These are phyloP conservation scores for Drosophila birchii DNA, from an alignment of 2,888 invertebrate species.

Conservation along the genomic window DNA sequence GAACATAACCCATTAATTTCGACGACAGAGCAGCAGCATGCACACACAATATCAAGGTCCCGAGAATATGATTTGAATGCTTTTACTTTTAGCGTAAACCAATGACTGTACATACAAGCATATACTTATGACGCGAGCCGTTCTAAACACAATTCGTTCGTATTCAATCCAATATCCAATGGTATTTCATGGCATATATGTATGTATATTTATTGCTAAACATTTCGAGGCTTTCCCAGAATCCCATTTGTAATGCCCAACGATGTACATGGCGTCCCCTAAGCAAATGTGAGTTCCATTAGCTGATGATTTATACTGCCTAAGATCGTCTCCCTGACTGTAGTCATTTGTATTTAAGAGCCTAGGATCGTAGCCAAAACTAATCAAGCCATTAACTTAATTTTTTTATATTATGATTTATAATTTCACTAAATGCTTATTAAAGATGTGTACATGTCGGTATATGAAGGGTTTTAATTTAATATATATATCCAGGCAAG, in stretches of 20 bases:
- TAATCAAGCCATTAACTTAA: constrained; percentile 2
- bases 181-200: constrained; percentile 26
- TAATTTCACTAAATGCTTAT: constrained; percentile 10
- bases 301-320: constrained; percentile 30
- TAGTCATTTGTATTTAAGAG: constrained; percentile 6
- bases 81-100: constrained; percentile 46
- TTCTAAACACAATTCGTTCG: constrained; percentile 20
- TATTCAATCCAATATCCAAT: constrained; percentile 23
- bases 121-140: constrained; percentile 30
- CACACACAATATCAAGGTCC: constrained; percentile 48
- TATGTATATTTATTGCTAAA: constrained; percentile 12
- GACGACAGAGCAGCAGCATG: constrained; percentile 38
- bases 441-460: constrained; percentile 13
- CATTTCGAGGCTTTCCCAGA: constrained; percentile 33
- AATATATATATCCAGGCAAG: too few relatives aligned
- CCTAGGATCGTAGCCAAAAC: not conserved
- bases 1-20: constrained; percentile 47
- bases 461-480: not conserved
- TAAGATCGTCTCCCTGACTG: constrained; percentile 6
- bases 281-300: constrained; percentile 21
- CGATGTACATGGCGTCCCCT: not conserved
- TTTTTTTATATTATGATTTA: not conserved
- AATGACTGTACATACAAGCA: constrained; percentile 20
- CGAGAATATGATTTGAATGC: constrained; percentile 34
- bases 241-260: constrained; percentile 10